These are phyloP conservation scores for Machimus atricapillus DNA, from an alignment of 2,888 invertebrate genomes.

Conservation along the genomic window DNA sequence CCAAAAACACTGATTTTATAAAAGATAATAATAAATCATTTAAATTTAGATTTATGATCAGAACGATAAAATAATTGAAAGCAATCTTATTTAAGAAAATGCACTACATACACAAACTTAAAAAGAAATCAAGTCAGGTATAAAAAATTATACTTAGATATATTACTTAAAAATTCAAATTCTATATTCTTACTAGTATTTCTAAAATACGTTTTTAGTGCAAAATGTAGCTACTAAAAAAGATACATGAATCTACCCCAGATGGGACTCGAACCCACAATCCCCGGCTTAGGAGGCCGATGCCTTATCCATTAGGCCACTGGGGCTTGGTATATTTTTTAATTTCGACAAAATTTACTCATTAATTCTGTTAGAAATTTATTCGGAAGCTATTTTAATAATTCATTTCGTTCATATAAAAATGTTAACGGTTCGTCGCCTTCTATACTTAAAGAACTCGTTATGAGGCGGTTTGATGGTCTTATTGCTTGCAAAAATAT, in stretches of 20 bases:
- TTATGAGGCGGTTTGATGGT: neutral
- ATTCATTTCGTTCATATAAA: neutral
- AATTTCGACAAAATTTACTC: neutral
- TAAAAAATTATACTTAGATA: too few relatives aligned
- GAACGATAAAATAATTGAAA: too few relatives aligned
- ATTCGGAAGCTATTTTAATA: neutral
- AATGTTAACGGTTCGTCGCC: neutral
- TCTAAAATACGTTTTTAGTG: neutral
- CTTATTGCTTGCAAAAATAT: neutral
- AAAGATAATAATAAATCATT: too few relatives aligned
- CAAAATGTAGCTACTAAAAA: neutral
- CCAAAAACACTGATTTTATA: too few relatives aligned
- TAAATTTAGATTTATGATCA: too few relatives aligned
- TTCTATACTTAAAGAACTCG: neutral
- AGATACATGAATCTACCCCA: conserved; percentile 65
- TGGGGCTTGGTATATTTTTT: conserved; percentile 65
- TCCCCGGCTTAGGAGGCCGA: conserved; percentile 84
- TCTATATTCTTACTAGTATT: neutral
- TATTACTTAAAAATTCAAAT: too few relatives aligned
- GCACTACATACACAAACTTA: too few relatives aligned
- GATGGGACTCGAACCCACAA: conserved; percentile 87
- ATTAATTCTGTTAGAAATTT: neutral
- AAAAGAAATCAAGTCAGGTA: too few relatives aligned
- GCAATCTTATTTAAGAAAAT: too few relatives aligned
- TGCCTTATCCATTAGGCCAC: conserved; percentile 85